Evolutionary conservation across 1,140 invertebrate genomes (phyloP).

Genomic region (Ceratina australensis): DNA sequence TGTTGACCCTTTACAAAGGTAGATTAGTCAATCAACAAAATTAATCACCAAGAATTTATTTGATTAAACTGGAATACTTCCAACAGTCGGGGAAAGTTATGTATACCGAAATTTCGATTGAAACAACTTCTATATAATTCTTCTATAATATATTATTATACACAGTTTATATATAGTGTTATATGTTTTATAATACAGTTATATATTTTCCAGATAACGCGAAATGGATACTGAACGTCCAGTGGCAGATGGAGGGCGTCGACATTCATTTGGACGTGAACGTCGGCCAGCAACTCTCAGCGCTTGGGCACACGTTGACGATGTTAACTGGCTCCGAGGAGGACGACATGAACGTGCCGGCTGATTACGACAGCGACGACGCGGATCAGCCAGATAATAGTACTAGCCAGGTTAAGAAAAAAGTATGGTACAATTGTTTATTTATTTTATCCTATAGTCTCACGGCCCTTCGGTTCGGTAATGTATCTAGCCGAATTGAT

Average conservation of each 20-base stretch:
- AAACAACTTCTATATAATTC: too few species aligned
- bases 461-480: constrained; percentile 40
- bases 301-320: constrained; percentile 96
- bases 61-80: too few species aligned
- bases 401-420: constrained; percentile 78
- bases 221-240: constrained; percentile 98
- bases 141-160: too few species aligned
- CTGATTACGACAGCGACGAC: constrained; percentile 89
- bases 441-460: constrained; percentile 60
- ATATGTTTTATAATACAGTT: too few species aligned
- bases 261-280: constrained; percentile 97
- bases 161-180: too few species aligned
- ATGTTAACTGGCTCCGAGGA: constrained; percentile 94
- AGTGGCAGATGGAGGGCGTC: constrained; percentile 99
- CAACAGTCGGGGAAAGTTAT: too few species aligned
- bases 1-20: too few species aligned
- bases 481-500: constrained; percentile 51
- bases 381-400: constrained; percentile 86
- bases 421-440: constrained; percentile 71
- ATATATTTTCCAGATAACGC: constrained; percentile 92
- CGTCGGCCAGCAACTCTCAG: constrained; percentile 96
- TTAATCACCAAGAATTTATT: too few species aligned
- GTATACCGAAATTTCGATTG: too few species aligned
- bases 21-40: too few species aligned
- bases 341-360: constrained; percentile 85